A percentile compares a stretch with the other conserved stretches of the same genome.
These are phyloP conservation scores for Catostomus latipinnis DNA, from an alignment of 2,797 vertebrate genomes.

Conservation along the genomic window DNA sequence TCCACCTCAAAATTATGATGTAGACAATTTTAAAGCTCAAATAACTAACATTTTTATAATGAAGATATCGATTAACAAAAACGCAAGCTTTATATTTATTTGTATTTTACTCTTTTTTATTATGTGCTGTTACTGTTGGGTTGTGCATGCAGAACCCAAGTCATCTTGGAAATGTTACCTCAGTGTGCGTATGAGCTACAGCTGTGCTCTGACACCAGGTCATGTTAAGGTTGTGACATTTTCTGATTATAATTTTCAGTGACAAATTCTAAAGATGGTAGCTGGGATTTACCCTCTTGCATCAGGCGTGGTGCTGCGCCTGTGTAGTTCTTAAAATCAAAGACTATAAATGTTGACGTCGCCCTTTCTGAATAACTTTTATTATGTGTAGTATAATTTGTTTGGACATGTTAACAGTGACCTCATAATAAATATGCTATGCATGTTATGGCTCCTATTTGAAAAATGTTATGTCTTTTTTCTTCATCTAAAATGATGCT, in stretches of 20 bases:
- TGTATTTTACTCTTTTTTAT: neutral
- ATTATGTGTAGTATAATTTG: neutral
- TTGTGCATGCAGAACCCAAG: neutral
- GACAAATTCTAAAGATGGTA: neutral
- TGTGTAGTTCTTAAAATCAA: neutral
- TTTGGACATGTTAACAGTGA: neutral
- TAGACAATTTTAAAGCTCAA: neutral
- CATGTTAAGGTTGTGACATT: constrained; percentile 2
- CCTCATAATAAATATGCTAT: constrained; percentile 13
- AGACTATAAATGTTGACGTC: constrained; percentile 2
- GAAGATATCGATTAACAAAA: too few species aligned
- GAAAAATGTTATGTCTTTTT: constrained; percentile 1
- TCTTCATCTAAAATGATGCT: constrained; percentile 11
- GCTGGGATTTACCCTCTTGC: neutral
- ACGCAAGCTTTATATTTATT: too few species aligned
- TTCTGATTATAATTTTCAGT: constrained; percentile 9
- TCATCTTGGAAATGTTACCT: neutral
- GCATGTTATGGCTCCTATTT: neutral
- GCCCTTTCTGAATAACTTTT: neutral
- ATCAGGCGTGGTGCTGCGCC: neutral
- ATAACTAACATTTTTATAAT: too few species aligned
- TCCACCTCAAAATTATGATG: neutral
- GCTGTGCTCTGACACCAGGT: neutral
- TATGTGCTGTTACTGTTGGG: neutral
- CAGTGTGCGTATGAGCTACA: neutral